Evolutionary conservation across 2,113 vertebrate species (phyloP), one percentile per base, ranked within the genome.

Genomic region (Anhinga anhinga): DNA sequence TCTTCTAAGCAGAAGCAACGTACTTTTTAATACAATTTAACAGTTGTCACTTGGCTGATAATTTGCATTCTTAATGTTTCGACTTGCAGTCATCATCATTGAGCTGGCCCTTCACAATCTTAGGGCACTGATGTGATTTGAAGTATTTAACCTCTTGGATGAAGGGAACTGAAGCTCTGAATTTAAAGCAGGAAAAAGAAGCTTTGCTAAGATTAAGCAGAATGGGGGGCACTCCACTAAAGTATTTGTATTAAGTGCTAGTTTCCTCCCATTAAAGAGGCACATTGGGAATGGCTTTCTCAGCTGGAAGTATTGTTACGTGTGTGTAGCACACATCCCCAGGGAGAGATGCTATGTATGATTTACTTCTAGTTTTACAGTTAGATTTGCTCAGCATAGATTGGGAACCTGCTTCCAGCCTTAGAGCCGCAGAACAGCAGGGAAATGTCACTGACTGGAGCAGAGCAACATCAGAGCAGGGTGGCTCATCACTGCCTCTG

Each of bases 61-160:
- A 96, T 97, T 97, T 97, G 91, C 76, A 86, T 95, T 97, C 71
- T 47, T 91, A 69, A 93, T 93, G 53, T 84, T 95, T 65, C 69
- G 0, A 83, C 87, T 95, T 95, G 86, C 66, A 92, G 32, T 90
- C 52, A 93, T 92, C 92, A 95, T 94, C 94, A 88, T 65, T 69
- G 94, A 96, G 82, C 63, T 82, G 92, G 89, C 94, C 96, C 74
- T 93, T 91, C 95, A 91, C 76, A 94, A 95, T 97, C 93, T 77
- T n/a, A 50, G 55, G 83, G 59, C 87, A 78, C 50, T 90, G 93
- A 81, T 92, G 66, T 87, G 93, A 96, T 89, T 71, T 93, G 90
- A 70, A 94, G 59, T 89, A 94, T 94, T 97, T 97, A 97, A 96
- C 66, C 66, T 96, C 61, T 69, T 81, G 82, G 70, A 93, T 93